Conservation (phyloP, 2,888 invertebrate species). For the Himalopsyche japonica region DNA sequence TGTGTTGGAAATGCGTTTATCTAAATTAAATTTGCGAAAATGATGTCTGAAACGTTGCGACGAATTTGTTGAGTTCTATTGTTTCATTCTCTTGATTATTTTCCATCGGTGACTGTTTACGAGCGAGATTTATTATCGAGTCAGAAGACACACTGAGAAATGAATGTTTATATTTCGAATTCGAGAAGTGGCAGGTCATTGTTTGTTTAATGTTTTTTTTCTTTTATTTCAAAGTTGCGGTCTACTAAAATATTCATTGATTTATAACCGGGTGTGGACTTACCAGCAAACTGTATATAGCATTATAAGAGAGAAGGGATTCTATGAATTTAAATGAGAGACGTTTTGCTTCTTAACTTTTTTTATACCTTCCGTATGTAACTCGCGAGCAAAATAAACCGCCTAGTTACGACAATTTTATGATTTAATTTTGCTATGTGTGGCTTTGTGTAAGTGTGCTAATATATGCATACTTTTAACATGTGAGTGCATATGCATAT, state of each 20-base stretch:
- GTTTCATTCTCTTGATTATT: not conserved
- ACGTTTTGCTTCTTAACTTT: not conserved
- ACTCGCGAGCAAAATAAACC: constrained; percentile 12
- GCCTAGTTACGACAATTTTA: constrained; percentile 33
- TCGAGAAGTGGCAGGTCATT: not conserved
- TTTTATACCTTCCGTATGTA: constrained; percentile 20
- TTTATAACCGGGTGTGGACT: not conserved
- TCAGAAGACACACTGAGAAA: not conserved
- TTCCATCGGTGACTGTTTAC: not conserved
- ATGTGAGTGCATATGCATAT: not conserved
- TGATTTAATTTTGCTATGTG: constrained; percentile 34
- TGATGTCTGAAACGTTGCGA: constrained; percentile 31
- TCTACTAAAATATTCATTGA: not conserved
- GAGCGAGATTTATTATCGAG: not conserved
- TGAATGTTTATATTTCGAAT: not conserved
- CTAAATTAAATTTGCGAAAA: constrained; percentile 33
- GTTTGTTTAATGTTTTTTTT: not conserved
- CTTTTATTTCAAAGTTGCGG: not conserved
- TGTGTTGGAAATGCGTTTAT: constrained; percentile 39
- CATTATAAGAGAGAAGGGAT: not conserved
- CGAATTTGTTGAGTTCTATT: constrained; percentile 1
- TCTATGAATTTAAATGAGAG: not conserved
- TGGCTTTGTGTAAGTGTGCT: constrained; percentile 35
- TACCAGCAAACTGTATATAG: constrained; percentile 13
- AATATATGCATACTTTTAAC: not conserved